Conservation (phyloP, 2,797 vertebrate species). For the Hypotaenidia philippensis region DNA sequence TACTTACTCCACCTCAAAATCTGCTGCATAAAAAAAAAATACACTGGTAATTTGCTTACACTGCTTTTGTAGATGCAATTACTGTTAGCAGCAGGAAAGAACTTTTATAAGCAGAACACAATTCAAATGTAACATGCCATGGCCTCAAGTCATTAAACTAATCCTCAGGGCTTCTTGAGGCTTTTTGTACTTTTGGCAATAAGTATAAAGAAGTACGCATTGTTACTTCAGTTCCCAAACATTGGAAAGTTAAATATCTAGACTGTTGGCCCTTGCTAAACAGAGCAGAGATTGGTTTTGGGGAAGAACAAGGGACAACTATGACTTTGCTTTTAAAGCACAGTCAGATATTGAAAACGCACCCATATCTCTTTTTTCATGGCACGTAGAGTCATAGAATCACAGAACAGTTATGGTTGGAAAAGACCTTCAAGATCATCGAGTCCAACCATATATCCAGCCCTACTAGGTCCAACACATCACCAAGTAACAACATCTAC, state of each 20-base stretch:
- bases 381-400: not conserved
- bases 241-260: not conserved
- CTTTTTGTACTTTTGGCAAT: constrained; percentile 55
- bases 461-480: no score
- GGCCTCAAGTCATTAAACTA: constrained; percentile 58
- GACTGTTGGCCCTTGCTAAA: not conserved
- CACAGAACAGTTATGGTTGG: no score
- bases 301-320: not conserved
- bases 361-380: not conserved
- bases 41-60: constrained; percentile 40
- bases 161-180: constrained; percentile 50
- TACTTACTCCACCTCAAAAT: constrained; percentile 28
- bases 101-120: constrained; percentile 52
- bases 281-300: not conserved
- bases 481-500: no score
- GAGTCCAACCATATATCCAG: no score
- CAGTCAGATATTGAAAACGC: not conserved
- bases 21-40: constrained; percentile 2
- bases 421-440: no score
- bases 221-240: constrained; percentile 45
- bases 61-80: constrained; percentile 32
- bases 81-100: constrained; percentile 44
- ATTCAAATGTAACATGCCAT: constrained; percentile 52
- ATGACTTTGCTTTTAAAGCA: not conserved
- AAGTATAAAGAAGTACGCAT: constrained; percentile 12